These are phyloP conservation scores for Myotis planiceps DNA, from an alignment of 2,797 vertebrate species.

Conservation along the genomic window DNA sequence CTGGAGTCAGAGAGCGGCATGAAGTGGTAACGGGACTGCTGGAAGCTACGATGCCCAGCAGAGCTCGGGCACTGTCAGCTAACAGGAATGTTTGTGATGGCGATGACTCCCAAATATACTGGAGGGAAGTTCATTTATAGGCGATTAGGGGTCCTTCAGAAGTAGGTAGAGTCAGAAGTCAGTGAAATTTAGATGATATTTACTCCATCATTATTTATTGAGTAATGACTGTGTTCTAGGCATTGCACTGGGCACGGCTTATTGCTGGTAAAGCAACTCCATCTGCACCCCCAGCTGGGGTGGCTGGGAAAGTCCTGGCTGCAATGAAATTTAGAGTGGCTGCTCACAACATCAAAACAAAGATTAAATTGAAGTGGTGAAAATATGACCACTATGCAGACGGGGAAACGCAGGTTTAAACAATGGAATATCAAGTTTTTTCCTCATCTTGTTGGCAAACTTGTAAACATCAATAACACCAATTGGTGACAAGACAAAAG, in stretches of 20 bases:
- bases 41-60: rapidly evolving
- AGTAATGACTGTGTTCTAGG: not conserved
- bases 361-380: not conserved
- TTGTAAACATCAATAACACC: slow-evolving; percentile 8
- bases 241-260: not conserved
- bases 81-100: not conserved
- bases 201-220: not conserved
- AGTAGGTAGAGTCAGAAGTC: not conserved
- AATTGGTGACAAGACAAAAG: slow-evolving; percentile 16
- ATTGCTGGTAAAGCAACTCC: not conserved
- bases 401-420: not conserved
- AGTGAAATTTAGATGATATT: not conserved
- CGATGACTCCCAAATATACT: not conserved
- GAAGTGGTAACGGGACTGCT: not conserved
- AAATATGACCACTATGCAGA: not conserved
- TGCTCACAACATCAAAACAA: not conserved
- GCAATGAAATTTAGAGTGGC: not conserved
- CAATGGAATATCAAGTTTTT: not conserved
- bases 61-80: not conserved
- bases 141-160: not conserved
- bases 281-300: not conserved
- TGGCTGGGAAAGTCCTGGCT: not conserved
- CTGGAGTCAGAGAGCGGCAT: not conserved
- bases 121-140: not conserved
- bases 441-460: not conserved